Evolutionary conservation across 2,888 invertebrate species (phyloP).

Genomic region (Autographa gamma): DNA sequence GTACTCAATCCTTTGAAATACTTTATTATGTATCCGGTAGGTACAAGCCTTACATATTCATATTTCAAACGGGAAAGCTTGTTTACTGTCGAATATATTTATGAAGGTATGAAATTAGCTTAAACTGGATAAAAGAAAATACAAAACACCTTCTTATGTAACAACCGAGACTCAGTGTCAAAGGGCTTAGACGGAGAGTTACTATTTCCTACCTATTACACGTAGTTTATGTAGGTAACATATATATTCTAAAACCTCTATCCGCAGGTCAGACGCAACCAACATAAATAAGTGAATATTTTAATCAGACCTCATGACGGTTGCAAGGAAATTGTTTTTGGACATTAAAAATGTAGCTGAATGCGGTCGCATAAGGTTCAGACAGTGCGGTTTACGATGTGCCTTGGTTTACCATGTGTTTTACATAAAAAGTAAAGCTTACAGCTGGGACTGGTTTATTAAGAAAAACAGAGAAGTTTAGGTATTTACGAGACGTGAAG

Average conservation of each 20-base stretch:
- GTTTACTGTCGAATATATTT: too few relatives aligned
- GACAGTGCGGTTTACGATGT: slow-evolving; percentile 44
- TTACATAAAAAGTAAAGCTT: slow-evolving; percentile 40
- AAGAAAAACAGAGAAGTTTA: not conserved
- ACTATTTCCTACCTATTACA: not conserved
- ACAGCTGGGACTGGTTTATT: slow-evolving; percentile 36
- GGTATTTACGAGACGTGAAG: too few relatives aligned
- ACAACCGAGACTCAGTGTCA: too few relatives aligned
- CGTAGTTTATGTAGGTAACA: not conserved
- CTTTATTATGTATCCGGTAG: too few relatives aligned
- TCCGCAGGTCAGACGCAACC: not conserved
- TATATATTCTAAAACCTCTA: not conserved
- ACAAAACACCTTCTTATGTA: too few relatives aligned
- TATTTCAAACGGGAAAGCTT: too few relatives aligned
- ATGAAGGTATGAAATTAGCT: too few relatives aligned
- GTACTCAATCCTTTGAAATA: too few relatives aligned
- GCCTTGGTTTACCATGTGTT: slow-evolving; percentile 42
- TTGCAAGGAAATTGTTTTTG: slow-evolving; percentile 12
- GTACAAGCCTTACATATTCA: too few relatives aligned
- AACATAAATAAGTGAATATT: not conserved
- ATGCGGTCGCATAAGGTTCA: slow-evolving; percentile 29
- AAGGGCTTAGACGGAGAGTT: too few relatives aligned
- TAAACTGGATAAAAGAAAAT: too few relatives aligned
- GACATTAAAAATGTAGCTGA: slow-evolving; percentile 40
- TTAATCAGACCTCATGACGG: not conserved